Evolutionary conservation across 2,888 invertebrate species (phyloP).

Genomic region (Xestia sexstrigata): DNA sequence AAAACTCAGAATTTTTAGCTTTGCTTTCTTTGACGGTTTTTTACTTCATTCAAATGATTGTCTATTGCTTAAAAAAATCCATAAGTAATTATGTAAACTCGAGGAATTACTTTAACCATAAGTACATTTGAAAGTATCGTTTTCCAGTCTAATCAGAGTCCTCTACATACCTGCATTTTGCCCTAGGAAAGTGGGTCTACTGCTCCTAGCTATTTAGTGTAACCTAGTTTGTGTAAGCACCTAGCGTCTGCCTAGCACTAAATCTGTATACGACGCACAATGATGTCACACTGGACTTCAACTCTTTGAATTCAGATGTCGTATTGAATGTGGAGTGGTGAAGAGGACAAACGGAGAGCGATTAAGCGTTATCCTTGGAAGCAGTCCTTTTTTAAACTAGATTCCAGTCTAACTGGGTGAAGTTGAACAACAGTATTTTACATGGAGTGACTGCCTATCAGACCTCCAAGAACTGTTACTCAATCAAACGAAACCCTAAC

Average conservation of each 20-base stretch:
- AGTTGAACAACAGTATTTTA: background rate
- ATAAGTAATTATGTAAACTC: too few relatives aligned
- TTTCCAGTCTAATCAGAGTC: background rate
- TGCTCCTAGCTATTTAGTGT: slow-evolving; percentile 34
- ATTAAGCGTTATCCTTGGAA: background rate
- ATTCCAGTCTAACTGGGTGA: background rate
- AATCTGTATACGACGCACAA: slow-evolving; percentile 75
- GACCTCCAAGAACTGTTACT: background rate
- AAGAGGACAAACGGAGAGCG: slow-evolving; percentile 43
- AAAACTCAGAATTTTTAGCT: too few relatives aligned
- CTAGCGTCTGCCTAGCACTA: slow-evolving; percentile 71
- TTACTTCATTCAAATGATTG: too few relatives aligned
- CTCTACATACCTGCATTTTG: background rate
- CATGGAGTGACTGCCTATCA: background rate
- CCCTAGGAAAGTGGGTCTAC: slow-evolving; percentile 30
- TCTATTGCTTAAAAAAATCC: background rate
- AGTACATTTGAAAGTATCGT: too few relatives aligned
- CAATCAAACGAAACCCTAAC: background rate
- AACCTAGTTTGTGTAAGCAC: slow-evolving; percentile 62
- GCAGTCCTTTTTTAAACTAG: too few relatives aligned
- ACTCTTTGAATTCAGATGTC: slow-evolving; percentile 82
- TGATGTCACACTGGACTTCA: slow-evolving; percentile 81
- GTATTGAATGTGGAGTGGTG: slow-evolving; percentile 67
- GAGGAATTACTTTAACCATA: too few relatives aligned
- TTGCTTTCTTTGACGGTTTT: too few relatives aligned